Evolutionary conservation across 2,113 vertebrate genomes (phyloP).

Genomic region (Tringa solitaria): DNA sequence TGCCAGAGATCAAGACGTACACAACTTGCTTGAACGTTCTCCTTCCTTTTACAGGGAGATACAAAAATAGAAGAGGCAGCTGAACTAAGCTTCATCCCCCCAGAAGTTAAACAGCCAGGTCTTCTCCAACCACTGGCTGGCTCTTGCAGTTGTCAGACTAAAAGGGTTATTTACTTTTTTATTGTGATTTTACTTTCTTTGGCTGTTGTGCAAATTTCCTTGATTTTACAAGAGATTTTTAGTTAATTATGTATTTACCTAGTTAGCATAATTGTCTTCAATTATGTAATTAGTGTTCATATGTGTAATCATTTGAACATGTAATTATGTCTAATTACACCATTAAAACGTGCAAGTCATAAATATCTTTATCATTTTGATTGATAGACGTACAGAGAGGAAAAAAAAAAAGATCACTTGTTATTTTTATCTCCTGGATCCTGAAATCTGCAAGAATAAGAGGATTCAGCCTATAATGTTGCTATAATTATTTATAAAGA

Average conservation of each 20-base stretch:
- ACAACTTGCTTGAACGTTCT: neutral
- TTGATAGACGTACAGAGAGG: neutral
- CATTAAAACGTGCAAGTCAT: constrained; percentile 54
- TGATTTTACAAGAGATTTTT: constrained; percentile 40
- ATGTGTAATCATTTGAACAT: constrained; percentile 72
- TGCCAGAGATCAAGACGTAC: neutral
- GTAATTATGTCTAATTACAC: constrained; percentile 64
- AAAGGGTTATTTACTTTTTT: neutral
- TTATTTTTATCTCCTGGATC: constrained; percentile 49
- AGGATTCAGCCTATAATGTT: neutral
- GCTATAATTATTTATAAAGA: neutral
- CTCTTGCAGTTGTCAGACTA: neutral
- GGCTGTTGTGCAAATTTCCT: neutral
- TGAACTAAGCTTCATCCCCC: neutral
- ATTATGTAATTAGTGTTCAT: constrained; percentile 68
- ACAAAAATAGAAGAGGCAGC: neutral
- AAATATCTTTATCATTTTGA: constrained; percentile 63
- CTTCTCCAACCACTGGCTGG: neutral
- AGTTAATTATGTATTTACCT: constrained; percentile 63
- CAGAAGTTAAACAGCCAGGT: neutral
- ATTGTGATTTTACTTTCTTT: neutral
- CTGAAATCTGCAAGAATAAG: neutral
- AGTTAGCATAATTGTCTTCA: constrained; percentile 59
- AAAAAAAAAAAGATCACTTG: neutral
- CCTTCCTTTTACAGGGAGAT: neutral